phyloP scores from a whole-genome alignment of 2,113 vertebrate genomes.

The Anas platyrhynchos region DNA sequence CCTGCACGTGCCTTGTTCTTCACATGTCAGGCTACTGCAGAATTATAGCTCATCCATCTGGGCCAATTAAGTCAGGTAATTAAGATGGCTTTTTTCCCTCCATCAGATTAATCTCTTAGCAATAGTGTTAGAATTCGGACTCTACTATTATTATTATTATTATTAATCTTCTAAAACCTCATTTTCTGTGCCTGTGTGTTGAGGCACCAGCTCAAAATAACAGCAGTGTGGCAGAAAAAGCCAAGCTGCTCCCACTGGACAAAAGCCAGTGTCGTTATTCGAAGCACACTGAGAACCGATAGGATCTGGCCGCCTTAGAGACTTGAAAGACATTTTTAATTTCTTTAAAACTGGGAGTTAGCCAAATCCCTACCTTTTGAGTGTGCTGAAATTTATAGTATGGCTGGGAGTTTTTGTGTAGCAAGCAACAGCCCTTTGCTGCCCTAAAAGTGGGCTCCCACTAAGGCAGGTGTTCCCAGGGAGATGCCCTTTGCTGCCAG shows the following conservation, averaged over 20 bases:
- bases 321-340: not conserved
- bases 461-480: not conserved
- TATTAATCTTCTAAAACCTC: not conserved
- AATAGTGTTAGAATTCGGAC: not conserved
- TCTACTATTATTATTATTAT: not conserved
- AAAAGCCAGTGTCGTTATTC: not conserved
- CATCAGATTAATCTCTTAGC: not conserved
- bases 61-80: not conserved
- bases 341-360: not conserved
- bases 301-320: not conserved
- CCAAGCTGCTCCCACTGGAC: not conserved
- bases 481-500: not conserved
- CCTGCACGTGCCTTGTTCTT: fast-evolving
- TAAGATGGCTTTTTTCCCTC: not conserved
- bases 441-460: not conserved
- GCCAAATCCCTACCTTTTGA: not conserved
- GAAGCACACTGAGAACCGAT: not conserved
- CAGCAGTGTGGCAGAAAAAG: not conserved
- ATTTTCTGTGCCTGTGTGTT: not conserved
- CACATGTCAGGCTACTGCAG: not conserved
- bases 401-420: not conserved
- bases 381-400: not conserved
- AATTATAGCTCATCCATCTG: not conserved
- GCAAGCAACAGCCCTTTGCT: not conserved
- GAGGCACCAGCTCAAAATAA: not conserved